Conservation (phyloP, 2,797 vertebrate species). For the Lophius americanus region DNA sequence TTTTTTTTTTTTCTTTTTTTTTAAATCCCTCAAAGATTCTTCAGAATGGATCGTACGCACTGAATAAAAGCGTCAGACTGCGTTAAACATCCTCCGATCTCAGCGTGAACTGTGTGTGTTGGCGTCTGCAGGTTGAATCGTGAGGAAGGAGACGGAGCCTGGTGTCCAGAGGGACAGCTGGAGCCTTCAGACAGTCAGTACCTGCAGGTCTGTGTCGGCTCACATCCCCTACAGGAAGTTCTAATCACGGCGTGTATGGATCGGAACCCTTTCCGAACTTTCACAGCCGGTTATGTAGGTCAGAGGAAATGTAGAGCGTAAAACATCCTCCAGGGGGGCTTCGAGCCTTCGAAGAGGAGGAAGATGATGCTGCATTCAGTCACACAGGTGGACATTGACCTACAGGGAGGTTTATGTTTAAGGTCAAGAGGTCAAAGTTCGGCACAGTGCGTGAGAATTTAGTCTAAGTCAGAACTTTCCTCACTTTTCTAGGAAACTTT, state of each 20-base stretch:
- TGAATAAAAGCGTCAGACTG: background rate
- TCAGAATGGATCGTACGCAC: background rate
- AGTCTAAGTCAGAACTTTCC: no score
- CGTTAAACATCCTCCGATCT: background rate
- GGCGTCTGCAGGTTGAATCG: slow-evolving; percentile 80
- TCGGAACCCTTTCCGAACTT: no score
- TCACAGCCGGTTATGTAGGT: background rate
- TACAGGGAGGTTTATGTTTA: background rate
- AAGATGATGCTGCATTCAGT: background rate
- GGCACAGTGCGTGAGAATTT: no score
- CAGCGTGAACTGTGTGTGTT: background rate
- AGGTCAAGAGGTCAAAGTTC: background rate
- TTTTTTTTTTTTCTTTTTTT: background rate
- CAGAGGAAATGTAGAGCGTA: background rate
- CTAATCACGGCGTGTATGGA: no score
- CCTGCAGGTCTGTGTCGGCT: slow-evolving; percentile 81
- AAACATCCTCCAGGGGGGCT: background rate
- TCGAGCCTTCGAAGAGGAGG: background rate
- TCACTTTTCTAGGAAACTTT: no score
- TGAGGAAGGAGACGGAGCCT: slow-evolving; percentile 90
- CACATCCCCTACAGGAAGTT: no score
- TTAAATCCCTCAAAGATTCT: background rate
- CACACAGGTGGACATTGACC: background rate
- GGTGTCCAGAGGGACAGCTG: slow-evolving; percentile 88
- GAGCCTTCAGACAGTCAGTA: slow-evolving; percentile 88